Conservation (phyloP, 53 echinoderm and acorn worm species). For the Arbacia lixula region DNA sequence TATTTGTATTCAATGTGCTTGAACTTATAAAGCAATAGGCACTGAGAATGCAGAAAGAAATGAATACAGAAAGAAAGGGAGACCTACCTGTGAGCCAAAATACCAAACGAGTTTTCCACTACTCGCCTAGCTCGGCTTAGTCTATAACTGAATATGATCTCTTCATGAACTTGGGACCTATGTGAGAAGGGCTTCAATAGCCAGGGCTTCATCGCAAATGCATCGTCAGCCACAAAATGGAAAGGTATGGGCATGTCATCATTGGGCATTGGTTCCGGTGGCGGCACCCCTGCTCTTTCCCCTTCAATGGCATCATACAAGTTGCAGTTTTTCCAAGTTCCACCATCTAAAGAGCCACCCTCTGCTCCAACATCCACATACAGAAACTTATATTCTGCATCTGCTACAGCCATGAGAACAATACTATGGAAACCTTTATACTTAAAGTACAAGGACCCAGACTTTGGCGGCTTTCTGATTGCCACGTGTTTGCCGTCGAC, state of each 20-base stretch:
- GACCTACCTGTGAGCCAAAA: slow-evolving; percentile 1
- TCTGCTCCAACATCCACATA: slow-evolving; percentile 54
- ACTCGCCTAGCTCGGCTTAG: neutral
- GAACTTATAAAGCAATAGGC: too few relatives aligned
- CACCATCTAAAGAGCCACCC: too few relatives aligned
- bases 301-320: slow-evolving; percentile 30
- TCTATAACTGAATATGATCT: neutral
- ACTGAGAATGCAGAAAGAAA: too few relatives aligned
- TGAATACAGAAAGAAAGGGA: too few relatives aligned
- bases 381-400: slow-evolving; percentile 38
- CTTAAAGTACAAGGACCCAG: neutral
- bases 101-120: slow-evolving; percentile 8
- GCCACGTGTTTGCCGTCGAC: slow-evolving; percentile 34
- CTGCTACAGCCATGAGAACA: slow-evolving; percentile 43
- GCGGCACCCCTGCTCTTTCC: too few relatives aligned
- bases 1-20: too few relatives aligned
- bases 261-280: too few relatives aligned
- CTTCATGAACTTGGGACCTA: neutral
- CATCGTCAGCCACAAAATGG: neutral
- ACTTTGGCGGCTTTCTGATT: neutral
- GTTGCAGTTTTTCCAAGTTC: slow-evolving; percentile 33
- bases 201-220: neutral
- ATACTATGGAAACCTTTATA: slow-evolving; percentile 34
- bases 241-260: neutral
- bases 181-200: slow-evolving; percentile 23